Evolutionary conservation across 2,888 invertebrate genomes (phyloP), one percentile per base, ranked within the genome.

Genomic region (Bellardia pandia): DNA sequence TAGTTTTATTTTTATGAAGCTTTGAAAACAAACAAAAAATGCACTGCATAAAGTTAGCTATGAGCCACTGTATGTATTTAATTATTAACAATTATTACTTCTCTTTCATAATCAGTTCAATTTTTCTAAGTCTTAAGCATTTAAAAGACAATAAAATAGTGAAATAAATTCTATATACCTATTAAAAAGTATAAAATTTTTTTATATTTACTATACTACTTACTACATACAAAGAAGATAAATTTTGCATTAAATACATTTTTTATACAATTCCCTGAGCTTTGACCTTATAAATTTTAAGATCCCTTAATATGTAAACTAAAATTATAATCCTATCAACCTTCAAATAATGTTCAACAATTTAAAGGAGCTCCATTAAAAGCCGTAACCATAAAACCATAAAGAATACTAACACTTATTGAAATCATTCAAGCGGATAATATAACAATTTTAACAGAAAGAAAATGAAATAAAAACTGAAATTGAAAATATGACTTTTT

Each of bases 361-460:
- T 72, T 56, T 68, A 75, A 14, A 23, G 11, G 16, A 60, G 16
- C 42, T 45, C 33, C 68, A 58, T 68, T 62, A 74, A 68, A 60
- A 58, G 66, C 51, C 40, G 8, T 51, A 58, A 42, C 23, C 23
- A 23, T 23, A 71, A 53, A 33, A 69, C 13, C 56, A 69, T 51
- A 71, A 77, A 23, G n/a, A 56, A 64, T 45, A 48, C 16, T 23
- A 62, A 33, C 62, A 83, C 64, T 83, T 74, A 86, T 66, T 66
- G 58, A 76, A 82, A 85, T 87, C 85, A 79, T 75, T 87, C 75
- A 87, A 75, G 69, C 78, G 78, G 51, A 71, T 79, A 85, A 87
- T 79, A 64, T 82, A 81, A 75, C 75, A 68, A 75, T 78, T 78
- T 82, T 45, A 16, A 45, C 37, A 53, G 23, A 11, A 69, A 62